Evolutionary conservation across 1,140 invertebrate species (phyloP).

Genomic region (Drosophila mayri): DNA sequence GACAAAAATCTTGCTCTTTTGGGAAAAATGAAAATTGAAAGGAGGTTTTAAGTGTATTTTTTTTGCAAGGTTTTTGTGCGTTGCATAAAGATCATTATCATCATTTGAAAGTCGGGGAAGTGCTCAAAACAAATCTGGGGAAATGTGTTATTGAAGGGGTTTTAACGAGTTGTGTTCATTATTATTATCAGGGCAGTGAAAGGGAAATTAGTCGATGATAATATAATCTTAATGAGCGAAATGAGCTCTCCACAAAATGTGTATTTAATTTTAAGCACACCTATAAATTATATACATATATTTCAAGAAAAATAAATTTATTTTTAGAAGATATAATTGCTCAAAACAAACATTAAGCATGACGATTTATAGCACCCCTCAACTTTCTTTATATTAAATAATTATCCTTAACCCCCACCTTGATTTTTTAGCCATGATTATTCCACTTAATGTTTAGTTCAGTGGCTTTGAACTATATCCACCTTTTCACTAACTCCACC

Average conservation of each 20-base stretch:
- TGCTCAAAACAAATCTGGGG: constrained; percentile 25
- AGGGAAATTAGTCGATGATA: constrained; percentile 26
- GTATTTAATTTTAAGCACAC: not conserved
- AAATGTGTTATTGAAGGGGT: constrained; percentile 7
- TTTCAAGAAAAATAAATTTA: not conserved
- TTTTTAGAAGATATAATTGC: not conserved
- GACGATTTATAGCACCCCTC: not conserved
- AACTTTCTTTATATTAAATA: constrained; percentile 3
- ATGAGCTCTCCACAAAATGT: not conserved
- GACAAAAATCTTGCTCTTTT: constrained; percentile 35
- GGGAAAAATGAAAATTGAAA: constrained; percentile 40
- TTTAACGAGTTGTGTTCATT: constrained; percentile 36
- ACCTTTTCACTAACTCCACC: constrained; percentile 19
- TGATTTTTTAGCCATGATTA: constrained; percentile 4
- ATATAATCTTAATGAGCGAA: not conserved
- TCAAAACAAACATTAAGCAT: not conserved
- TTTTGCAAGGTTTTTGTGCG: constrained; percentile 3
- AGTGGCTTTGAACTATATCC: constrained; percentile 31
- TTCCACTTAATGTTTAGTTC: not conserved
- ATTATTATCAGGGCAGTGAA: constrained; percentile 17
- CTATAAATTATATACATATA: not conserved
- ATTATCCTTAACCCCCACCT: constrained; percentile 2
- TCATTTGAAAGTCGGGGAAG: constrained; percentile 44
- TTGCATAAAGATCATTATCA: constrained; percentile 40
- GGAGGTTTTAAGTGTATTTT: constrained; percentile 8